Evolutionary conservation across 2,113 vertebrate species (phyloP).

Genomic region (Oenanthe melanoleuca): DNA sequence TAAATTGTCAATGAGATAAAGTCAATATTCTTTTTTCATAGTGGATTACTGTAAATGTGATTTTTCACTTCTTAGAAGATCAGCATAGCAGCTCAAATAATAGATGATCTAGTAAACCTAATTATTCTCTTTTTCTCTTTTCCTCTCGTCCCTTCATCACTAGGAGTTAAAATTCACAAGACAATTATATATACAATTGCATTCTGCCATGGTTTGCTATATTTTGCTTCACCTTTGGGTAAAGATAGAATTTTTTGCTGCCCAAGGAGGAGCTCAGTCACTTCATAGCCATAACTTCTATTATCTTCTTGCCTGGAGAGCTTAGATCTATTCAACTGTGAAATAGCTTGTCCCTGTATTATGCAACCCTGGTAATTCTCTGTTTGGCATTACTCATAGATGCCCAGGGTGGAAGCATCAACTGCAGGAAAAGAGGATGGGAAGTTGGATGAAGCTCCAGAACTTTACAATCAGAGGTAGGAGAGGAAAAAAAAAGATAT

Average conservation of each 20-base stretch:
- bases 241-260: background rate
- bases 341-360: constrained; percentile 6
- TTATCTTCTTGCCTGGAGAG: background rate
- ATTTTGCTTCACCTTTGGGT: background rate
- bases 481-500: background rate
- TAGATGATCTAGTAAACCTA: background rate
- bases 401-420: background rate
- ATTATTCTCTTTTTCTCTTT: background rate
- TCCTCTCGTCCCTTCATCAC: background rate
- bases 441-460: background rate
- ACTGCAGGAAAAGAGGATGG: background rate
- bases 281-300: background rate
- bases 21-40: background rate
- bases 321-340: background rate
- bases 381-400: background rate
- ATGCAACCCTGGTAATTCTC: background rate
- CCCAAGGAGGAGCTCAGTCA: background rate
- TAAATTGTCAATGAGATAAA: background rate
- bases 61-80: background rate
- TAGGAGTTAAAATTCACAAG: background rate
- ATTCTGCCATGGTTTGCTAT: background rate
- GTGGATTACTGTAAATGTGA: background rate
- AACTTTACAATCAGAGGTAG: background rate
- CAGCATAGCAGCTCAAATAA: background rate
- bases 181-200: background rate